phyloP scores from a whole-genome alignment of 2,797 vertebrate genomes.

The Notolabrus celidotus region DNA sequence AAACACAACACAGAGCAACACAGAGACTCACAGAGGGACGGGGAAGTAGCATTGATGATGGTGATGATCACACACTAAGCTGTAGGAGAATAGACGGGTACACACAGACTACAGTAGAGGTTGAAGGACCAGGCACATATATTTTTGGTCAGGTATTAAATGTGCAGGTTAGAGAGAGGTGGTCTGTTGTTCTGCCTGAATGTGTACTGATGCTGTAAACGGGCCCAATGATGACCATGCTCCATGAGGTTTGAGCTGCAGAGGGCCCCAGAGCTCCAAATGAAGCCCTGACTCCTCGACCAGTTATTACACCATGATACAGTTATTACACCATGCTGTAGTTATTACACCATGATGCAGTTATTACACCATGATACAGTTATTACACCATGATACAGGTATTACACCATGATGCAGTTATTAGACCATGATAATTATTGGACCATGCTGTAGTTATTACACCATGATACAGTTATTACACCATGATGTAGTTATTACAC shows the following conservation, averaged over 20 bases:
- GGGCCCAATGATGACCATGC: constrained; percentile 60
- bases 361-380: too few relatives aligned
- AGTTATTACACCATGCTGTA: too few relatives aligned
- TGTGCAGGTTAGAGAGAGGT: constrained; percentile 13
- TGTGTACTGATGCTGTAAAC: constrained; percentile 47
- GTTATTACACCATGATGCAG: too few relatives aligned
- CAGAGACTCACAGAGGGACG: constrained; percentile 29
- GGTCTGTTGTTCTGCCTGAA: constrained; percentile 36
- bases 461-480: too few relatives aligned
- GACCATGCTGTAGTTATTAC: too few relatives aligned
- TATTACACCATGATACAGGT: too few relatives aligned
- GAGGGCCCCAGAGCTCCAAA: constrained; percentile 56
- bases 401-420: too few relatives aligned
- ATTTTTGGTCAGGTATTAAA: constrained; percentile 29
- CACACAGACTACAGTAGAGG: constrained; percentile 34
- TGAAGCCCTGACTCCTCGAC: constrained; percentile 11
- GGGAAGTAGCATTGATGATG: constrained; percentile 10
- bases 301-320: too few relatives aligned
- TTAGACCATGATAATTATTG: too few relatives aligned
- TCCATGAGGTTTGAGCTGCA: constrained; percentile 45
- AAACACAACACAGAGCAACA: constrained; percentile 15
- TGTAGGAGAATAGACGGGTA: constrained; percentile 48
- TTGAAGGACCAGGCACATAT: constrained; percentile 26
- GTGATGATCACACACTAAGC: constrained; percentile 30
- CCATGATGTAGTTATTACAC: too few relatives aligned